phyloP scores from a whole-genome alignment of 1,140 invertebrate genomes.

The Acyrthosiphon pisum region DNA sequence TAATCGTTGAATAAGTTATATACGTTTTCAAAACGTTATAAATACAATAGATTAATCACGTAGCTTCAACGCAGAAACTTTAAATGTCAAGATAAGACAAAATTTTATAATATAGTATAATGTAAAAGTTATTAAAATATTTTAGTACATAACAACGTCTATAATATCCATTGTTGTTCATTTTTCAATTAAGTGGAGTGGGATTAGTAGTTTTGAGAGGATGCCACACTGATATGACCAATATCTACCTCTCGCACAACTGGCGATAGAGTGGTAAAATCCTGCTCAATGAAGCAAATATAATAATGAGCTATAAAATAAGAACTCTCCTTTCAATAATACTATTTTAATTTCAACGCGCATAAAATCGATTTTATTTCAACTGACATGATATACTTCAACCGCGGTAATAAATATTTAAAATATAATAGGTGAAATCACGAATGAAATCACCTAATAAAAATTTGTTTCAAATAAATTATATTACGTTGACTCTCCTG shows the following conservation, averaged over 20 bases:
- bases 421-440: background rate
- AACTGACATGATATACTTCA: background rate
- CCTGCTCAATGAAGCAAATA: conserved; percentile 6
- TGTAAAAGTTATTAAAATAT: background rate
- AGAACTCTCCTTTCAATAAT: background rate
- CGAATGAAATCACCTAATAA: background rate
- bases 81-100: background rate
- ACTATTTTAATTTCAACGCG: background rate
- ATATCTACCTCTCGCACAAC: background rate
- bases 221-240: background rate
- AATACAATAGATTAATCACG: background rate
- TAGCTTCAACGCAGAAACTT: background rate
- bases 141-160: background rate
- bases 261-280: background rate
- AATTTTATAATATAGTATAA: background rate
- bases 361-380: background rate
- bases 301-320: background rate
- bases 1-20: background rate
- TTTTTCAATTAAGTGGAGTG: background rate
- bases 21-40: background rate
- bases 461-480: background rate
- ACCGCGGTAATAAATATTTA: background rate
- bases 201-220: background rate
- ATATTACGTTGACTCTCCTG: background rate
- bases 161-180: background rate